Evolutionary conservation across 2,888 invertebrate species (phyloP), one percentile per base, ranked within the genome.

Genomic region (Dynastes tityus): DNA sequence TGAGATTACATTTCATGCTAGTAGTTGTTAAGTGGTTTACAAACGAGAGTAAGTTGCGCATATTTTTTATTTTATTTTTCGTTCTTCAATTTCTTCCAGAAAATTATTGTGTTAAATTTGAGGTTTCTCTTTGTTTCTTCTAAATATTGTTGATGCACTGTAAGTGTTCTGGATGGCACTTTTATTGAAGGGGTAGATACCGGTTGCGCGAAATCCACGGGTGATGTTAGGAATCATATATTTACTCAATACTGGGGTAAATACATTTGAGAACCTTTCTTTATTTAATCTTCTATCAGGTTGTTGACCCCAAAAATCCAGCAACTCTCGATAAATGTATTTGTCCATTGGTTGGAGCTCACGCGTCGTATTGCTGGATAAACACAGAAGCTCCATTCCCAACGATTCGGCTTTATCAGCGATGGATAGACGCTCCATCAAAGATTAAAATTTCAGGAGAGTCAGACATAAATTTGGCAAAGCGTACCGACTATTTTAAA

Each of bases 301-400:
- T 77, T 80, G 55, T 58, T 80, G 58, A 29, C 79, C 84, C 85
- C 85, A 86, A 80, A 85, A 86, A 45, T 80, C 78, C 13, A 86
- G 78, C 6, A 86, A 82, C 82, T 85, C 84, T 78, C 85, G 81
- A 80, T 87, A 84, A 13, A 84, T 82, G 6, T 83, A 73, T 80
- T 86, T 85, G 81, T 84, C 85, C 81, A 85, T 82, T 6, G 51
- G 85, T 80, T 86, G 85, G 6, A 86, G 74, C 68, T 85, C 84
- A 77, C 85, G 85, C 0, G 85, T 86, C 0, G 85, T 86, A 71
- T 86, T 86, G 74, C 83, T 84, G 6, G 85, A 86, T 61, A 86
- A 78, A 80, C 87, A 85, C 67, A 82, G 84, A 16, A 86, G 78
- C 37, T 77, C 80, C 32, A 86, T 83, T 81, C 82, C 70, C 81